Evolutionary conservation across 2,113 vertebrate genomes (phyloP), one percentile per base, ranked within the genome.

Genomic region (Narcine bancroftii): DNA sequence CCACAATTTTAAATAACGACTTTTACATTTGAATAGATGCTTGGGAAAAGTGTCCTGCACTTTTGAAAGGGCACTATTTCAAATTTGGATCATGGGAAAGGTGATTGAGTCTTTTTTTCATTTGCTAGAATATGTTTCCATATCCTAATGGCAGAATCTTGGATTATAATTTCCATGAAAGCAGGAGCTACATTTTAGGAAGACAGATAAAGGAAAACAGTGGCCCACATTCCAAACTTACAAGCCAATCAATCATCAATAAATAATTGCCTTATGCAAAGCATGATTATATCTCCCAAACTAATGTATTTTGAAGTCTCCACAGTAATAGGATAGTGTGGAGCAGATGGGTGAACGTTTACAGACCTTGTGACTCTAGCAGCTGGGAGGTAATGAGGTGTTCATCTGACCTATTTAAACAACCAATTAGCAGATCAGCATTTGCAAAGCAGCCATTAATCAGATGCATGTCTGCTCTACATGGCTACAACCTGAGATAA

Each of bases 401-500:
- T 91, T 69, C 89, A 29, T 42, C 89, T 91, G 89, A 91, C 89
- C 89, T 45, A 69, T 91, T 91, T 91, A 91, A 65, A 60, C 63
- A 91, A 91, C 89, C 65, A 91, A 71, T 91, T 91, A 91, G 63
- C 89, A 91, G 89, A 91, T 91, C 66, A 69, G 63, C 63, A 45
- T 91, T 91, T 45, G 89, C 42, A 69, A 47, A 91, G 63, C 63
- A 91, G 39, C 39, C 89, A 91, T 69, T 91, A 69, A 91, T 91
- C 89, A 91, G 63, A 26, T 47, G 81, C 6, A 4, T 60, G 81
- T 33, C 81, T 60, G 53, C n/a, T 19, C 53, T 63, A 53, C 33
- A 21, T 19, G 6, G 50, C 53, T 21, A 21, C 15, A 63, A 87
- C n/a, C 53, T 60, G 53, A 87, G 81, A 87, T 87, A 87, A 60